phyloP scores from a whole-genome alignment of 2,797 vertebrate species.

The Sebastes aleutianus region DNA sequence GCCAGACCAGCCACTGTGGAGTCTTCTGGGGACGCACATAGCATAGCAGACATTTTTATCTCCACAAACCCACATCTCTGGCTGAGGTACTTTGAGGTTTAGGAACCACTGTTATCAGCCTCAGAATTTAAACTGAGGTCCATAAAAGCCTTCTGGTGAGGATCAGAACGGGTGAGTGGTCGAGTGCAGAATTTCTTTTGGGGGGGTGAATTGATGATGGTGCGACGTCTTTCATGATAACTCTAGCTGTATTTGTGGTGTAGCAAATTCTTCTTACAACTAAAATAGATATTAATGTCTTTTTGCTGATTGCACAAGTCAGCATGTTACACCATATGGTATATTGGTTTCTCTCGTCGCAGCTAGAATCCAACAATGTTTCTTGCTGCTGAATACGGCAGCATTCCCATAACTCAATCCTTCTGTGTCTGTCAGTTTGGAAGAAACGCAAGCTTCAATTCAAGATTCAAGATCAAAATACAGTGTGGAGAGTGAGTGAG shows the following conservation, averaged over 20 bases:
- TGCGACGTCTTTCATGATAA: constrained; percentile 9
- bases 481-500: constrained; percentile 40
- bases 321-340: constrained; percentile 5
- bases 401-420: constrained; percentile 23
- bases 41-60: constrained; percentile 73
- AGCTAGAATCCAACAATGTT: constrained; percentile 5
- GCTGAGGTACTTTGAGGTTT: constrained; percentile 61
- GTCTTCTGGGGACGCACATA: constrained; percentile 56
- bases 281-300: constrained; percentile 14
- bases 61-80: constrained; percentile 45
- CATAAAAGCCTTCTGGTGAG: constrained; percentile 26
- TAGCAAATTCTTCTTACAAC: neutral
- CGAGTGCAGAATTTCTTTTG: neutral
- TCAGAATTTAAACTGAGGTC: constrained; percentile 37
- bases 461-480: neutral
- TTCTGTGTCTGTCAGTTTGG: constrained; percentile 7
- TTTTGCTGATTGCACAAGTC: constrained; percentile 23
- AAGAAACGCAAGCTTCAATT: neutral
- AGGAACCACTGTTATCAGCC: constrained; percentile 53
- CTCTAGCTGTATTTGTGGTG: neutral
- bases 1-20: constrained; percentile 57
- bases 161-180: constrained; percentile 4
- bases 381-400: constrained; percentile 9
- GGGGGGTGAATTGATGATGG: neutral
- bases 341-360: constrained; percentile 1